Evolutionary conservation across 2,113 vertebrate species (phyloP), one percentile per base, ranked within the genome.

Genomic region (Saccopteryx bilineata): DNA sequence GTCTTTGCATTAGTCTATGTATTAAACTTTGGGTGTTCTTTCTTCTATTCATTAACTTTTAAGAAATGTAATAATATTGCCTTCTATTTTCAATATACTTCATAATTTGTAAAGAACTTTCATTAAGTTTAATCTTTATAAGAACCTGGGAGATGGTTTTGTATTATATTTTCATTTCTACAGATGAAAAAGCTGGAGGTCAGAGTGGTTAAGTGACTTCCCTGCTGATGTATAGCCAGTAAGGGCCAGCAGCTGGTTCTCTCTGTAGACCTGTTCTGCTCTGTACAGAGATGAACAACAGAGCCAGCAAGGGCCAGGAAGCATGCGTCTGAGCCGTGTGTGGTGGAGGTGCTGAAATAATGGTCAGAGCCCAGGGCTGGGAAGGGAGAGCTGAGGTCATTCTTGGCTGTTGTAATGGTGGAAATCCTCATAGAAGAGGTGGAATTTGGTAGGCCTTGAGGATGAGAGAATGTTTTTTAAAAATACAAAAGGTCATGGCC

Each of bases 41-140:
- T 76, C 48, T 89, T 94, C 85, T 66, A 24, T 80, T 87, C 66
- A 74, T 81, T 82, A 91, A 85, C 39, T 63, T 58, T 18, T 80
- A 86, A 87, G 33, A 68, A 87, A 48, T 72, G 6, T 74, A 80
- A 69, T 69, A 50, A 79, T 48, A 84, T 54, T 89, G 79, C 56
- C 52, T 94, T 33, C 75, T 82, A 24, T 68, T 90, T 93, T 90
- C n/a, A 80, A 33, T 74, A 69, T 0, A 84, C 68, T 90, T 74
- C 33, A 39, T 78, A 81, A 52, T 86, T 17, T 61, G 14, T 69
- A 87, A 94, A 87, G 46, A 61, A 56, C 52, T 66, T 82, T 76
- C 9, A n/a, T 87, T 79, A 80, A 76, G 50, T 74, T 14, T 86
- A 80, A 78, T 93, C 54, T 60, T 88, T 87, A 65, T 24, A 71